Evolutionary conservation across 2,797 vertebrate species (phyloP).

Genomic region (Tamandua tetradactyla): DNA sequence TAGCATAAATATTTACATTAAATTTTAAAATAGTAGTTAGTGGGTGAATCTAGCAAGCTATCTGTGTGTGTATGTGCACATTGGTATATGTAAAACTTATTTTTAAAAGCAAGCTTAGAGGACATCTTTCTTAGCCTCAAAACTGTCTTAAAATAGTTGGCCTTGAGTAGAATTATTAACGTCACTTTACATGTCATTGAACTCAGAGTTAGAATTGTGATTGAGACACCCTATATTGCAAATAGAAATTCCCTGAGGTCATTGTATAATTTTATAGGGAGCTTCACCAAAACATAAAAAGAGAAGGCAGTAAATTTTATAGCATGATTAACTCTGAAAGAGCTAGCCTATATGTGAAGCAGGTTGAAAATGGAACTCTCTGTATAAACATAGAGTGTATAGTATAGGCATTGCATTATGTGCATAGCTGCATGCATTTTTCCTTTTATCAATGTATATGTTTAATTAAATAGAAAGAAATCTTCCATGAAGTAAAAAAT

Average conservation of each 20-base stretch:
- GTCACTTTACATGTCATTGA: conserved; percentile 43
- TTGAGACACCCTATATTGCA: conserved; percentile 1
- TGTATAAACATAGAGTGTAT: neutral
- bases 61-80: neutral
- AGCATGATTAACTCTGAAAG: conserved; percentile 50
- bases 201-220: conserved; percentile 23
- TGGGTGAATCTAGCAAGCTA: neutral
- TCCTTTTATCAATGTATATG: neutral
- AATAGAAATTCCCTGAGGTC: conserved; percentile 43
- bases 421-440: neutral
- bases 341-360: conserved; percentile 26
- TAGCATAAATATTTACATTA: conserved; percentile 24
- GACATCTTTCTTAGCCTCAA: neutral
- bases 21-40: neutral
- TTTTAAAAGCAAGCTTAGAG: conserved; percentile 31
- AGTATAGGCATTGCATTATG: neutral
- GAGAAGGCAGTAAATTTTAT: conserved; percentile 1
- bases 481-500: conserved; percentile 58
- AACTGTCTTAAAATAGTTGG: conserved; percentile 37
- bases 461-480: conserved; percentile 67
- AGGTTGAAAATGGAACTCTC: neutral
- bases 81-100: neutral
- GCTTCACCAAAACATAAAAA: conserved; percentile 6
- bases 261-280: conserved; percentile 31
- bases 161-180: neutral